Evolutionary conservation across 2,797 vertebrate species (phyloP).

Genomic region (Myotis pilosus): DNA sequence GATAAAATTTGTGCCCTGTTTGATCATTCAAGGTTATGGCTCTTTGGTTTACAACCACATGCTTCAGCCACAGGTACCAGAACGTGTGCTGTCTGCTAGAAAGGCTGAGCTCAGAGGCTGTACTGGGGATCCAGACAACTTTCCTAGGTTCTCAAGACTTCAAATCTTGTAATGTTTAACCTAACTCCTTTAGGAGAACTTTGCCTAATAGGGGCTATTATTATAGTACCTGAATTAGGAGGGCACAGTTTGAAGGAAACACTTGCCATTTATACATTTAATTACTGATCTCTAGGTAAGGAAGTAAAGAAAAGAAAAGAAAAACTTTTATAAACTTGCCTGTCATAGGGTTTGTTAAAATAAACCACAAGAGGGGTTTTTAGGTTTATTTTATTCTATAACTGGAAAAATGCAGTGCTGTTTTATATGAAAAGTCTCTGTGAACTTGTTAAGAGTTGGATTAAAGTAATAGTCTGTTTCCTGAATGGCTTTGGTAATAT

Average conservation of each 20-base stretch:
- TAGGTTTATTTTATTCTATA: neutral
- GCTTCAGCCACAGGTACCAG: neutral
- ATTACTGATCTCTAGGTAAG: neutral
- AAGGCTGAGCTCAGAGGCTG: neutral
- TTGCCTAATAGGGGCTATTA: neutral
- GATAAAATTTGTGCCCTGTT: neutral
- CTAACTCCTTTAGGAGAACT: neutral
- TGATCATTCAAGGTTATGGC: neutral
- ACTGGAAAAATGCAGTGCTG: neutral
- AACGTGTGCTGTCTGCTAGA: neutral
- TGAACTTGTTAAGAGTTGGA: neutral
- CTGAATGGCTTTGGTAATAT: neutral
- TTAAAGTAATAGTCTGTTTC: neutral
- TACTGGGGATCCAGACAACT: neutral
- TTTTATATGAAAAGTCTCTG: neutral
- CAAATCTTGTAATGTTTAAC: neutral
- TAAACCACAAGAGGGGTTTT: neutral
- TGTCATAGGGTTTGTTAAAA: neutral
- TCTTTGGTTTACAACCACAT: neutral
- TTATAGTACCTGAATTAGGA: neutral
- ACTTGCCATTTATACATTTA: neutral
- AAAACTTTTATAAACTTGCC: neutral
- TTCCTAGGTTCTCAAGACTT: neutral
- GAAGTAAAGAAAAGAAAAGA: neutral
- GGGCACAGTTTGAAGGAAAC: neutral